Evolutionary conservation across 2,888 invertebrate species (phyloP), one percentile per base, ranked within the genome.

Genomic region (Seira sanloemensis): DNA sequence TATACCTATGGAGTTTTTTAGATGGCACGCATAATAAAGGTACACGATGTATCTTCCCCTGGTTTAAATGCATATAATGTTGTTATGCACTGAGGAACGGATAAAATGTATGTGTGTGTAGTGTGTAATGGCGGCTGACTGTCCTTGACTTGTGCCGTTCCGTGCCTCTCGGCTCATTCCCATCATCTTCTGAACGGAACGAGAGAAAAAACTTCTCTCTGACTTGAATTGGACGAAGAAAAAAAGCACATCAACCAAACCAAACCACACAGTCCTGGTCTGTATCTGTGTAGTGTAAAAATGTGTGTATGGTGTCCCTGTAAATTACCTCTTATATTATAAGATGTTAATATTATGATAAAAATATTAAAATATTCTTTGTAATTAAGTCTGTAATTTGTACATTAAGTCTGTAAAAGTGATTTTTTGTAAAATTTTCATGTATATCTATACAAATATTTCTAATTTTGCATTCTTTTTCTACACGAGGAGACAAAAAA

Each of bases 71-170:
- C 75, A 71, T 67, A 50, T 7, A 71, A 21, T 54, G 37, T 72
- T 78, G 72, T 72, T 78, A 67, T 75, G 69, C 75, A 75, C 67
- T 37, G 37, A 75, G 75, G 75, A 83, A 83, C 66, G 69, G 71
- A 76, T 76, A 82, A 67, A 76, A 68, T 80, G 80, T 73, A 68
- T 66, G 2, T 72, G 54, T 65, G 46, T 69, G 68, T 26, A 16
- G 46, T 72, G 37, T 23, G n/a, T 37, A 37, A 86, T 87, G 87
- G 87, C 85, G 83, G 85, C 85, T 86, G 85, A 88, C 86, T 86
- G 88, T 85, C 88, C 88, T 88, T 88, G 86, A 86, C 84, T 86
- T 81, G 80, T 86, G 85, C 84, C 77, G 77, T 68, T 62, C 66
- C 77, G 84, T 78, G 79, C 78, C 83, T 37, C 37, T 37, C 37